These are phyloP conservation scores for Thamnaconus septentrionalis DNA, from an alignment of 2,113 vertebrate genomes.

Conservation along the genomic window DNA sequence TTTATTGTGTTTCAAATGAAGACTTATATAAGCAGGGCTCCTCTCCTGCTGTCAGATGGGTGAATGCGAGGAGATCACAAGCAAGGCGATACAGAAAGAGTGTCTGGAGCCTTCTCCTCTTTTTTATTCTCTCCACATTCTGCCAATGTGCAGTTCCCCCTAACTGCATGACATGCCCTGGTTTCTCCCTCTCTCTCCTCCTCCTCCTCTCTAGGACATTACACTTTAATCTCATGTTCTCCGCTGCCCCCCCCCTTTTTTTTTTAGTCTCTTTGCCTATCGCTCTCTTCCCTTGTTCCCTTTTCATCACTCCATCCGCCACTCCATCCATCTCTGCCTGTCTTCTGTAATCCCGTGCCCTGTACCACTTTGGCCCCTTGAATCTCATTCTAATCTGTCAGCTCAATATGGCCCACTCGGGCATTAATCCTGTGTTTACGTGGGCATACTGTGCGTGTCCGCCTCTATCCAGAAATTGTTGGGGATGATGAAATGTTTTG, in stretches of 20 bases:
- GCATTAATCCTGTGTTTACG: constrained; percentile 48
- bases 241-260: constrained; percentile 27
- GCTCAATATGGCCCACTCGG: constrained; percentile 58
- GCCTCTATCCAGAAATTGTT: not conserved
- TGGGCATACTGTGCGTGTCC: not conserved
- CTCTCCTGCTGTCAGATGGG: constrained; percentile 50
- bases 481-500: constrained; percentile 44
- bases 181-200: constrained; percentile 51
- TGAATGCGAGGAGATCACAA: constrained; percentile 69
- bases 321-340: constrained; percentile 34
- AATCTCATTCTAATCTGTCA: constrained; percentile 66
- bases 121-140: constrained; percentile 69
- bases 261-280: constrained; percentile 34
- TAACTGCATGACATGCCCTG: constrained; percentile 64
- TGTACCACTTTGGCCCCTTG: constrained; percentile 43
- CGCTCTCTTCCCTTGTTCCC: constrained; percentile 32
- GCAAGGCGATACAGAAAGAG: constrained; percentile 48
- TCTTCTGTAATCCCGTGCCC: constrained; percentile 68
- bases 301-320: constrained; percentile 37
- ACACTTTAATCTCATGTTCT: constrained; percentile 70
- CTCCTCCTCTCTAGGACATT: constrained; percentile 59
- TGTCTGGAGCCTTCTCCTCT: constrained; percentile 62
- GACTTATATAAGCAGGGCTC: constrained; percentile 59
- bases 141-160: constrained; percentile 61
- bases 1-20: constrained; percentile 50